These are phyloP conservation scores for Spisula solida DNA, from an alignment of 2,888 invertebrate species.

Conservation along the genomic window DNA sequence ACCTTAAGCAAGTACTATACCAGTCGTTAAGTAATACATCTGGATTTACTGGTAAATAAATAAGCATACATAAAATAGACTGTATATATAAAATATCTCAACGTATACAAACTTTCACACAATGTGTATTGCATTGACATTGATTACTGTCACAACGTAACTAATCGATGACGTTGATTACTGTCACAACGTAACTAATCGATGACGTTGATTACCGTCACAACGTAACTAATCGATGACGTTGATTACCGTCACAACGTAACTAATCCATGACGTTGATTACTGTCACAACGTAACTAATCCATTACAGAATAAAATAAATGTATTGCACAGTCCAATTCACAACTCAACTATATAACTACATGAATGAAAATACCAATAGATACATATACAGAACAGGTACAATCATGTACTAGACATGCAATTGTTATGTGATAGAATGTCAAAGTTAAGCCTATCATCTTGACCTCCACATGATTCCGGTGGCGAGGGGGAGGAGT, in stretches of 20 bases:
- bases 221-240: background rate
- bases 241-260: background rate
- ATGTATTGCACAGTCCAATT: slow-evolving; percentile 13
- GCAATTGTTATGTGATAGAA: no score
- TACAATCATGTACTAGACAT: background rate
- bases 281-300: background rate
- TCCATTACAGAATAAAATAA: background rate
- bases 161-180: background rate
- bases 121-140: background rate
- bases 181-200: background rate
- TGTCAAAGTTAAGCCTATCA: no score
- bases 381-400: background rate
- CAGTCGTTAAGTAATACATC: no score
- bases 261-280: background rate
- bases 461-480: no score
- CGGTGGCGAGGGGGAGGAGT: no score
- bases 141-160: background rate
- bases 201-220: background rate
- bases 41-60: background rate
- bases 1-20: no score
- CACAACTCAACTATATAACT: slow-evolving; percentile 12
- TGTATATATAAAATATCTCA: background rate
- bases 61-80: background rate
- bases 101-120: background rate
- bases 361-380: background rate